Conservation (phyloP, 1,140 invertebrate genomes). For the Drosophila kepulauana region DNA sequence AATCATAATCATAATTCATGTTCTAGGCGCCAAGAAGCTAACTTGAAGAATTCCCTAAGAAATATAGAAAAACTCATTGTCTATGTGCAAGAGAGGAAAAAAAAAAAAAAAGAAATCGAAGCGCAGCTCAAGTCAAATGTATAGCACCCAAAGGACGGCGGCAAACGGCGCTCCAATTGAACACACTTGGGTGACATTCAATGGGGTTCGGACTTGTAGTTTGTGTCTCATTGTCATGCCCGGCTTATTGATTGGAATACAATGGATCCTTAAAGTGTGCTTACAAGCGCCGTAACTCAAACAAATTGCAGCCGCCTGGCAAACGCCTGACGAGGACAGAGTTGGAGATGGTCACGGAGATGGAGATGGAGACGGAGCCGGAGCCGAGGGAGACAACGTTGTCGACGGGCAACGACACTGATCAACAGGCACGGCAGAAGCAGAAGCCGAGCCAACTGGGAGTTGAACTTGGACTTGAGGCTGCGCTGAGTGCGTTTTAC, state of each 20-base stretch:
- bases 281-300: slow-evolving; percentile 85
- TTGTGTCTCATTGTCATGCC: slow-evolving; percentile 77
- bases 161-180: slow-evolving; percentile 66
- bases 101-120: background rate
- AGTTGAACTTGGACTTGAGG: slow-evolving; percentile 9
- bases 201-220: slow-evolving; percentile 47
- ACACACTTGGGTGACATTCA: slow-evolving; percentile 56
- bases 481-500: slow-evolving; percentile 66
- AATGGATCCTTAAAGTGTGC: slow-evolving; percentile 85
- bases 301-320: slow-evolving; percentile 82
- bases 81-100: background rate
- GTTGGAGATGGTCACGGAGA: slow-evolving; percentile 32
- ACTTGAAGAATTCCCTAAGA: background rate
- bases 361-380: slow-evolving; percentile 20
- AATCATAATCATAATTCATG: too few species aligned
- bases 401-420: slow-evolving; percentile 60
- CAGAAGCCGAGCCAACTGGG: slow-evolving; percentile 13
- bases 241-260: slow-evolving; percentile 84
- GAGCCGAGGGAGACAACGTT: slow-evolving; percentile 31
- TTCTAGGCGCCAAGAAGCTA: background rate
- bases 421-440: slow-evolving; percentile 71
- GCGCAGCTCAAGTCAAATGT: slow-evolving; percentile 22
- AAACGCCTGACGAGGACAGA: slow-evolving; percentile 70
- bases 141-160: slow-evolving; percentile 44
- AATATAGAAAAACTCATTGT: background rate